A percentile compares a stretch with the other conserved stretches of the same genome.
These are phyloP conservation scores for Hyperoplus lanceolatus DNA, from an alignment of 2,797 vertebrate genomes.

Conservation along the genomic window DNA sequence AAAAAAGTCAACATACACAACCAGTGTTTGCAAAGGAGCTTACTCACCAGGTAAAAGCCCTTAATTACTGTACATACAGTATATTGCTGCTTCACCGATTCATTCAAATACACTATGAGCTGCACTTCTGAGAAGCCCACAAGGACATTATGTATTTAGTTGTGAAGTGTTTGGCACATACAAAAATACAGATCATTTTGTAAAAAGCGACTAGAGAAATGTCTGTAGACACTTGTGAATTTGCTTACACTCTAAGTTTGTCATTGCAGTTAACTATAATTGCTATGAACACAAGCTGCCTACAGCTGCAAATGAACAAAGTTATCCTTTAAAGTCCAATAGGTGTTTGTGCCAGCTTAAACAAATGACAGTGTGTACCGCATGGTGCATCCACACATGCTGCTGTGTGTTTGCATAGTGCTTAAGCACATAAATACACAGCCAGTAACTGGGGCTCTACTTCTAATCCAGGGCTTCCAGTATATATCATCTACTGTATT, in stretches of 20 bases:
- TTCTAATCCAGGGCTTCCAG: slow-evolving; percentile 33
- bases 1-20: not conserved
- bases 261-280: not conserved
- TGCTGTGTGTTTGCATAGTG: slow-evolving; percentile 10
- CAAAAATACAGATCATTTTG: not conserved
- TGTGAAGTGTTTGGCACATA: not conserved
- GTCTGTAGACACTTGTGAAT: not conserved
- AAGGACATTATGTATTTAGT: not conserved
- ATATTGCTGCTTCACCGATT: not conserved
- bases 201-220: not conserved
- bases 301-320: too few relatives aligned
- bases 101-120: not conserved
- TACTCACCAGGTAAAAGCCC: not conserved
- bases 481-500: slow-evolving; percentile 19
- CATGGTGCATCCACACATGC: not conserved
- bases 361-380: not conserved
- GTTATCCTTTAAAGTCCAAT: not conserved
- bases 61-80: not conserved
- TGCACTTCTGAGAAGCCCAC: not conserved
- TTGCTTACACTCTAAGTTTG: not conserved
- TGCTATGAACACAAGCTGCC: not conserved
- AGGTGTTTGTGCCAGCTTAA: not conserved
- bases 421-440: slow-evolving; percentile 8
- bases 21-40: not conserved
- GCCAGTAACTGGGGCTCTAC: slow-evolving; percentile 9